Evolutionary conservation across 2,888 invertebrate genomes (phyloP).

Genomic region (Neoaliturus tenellus): DNA sequence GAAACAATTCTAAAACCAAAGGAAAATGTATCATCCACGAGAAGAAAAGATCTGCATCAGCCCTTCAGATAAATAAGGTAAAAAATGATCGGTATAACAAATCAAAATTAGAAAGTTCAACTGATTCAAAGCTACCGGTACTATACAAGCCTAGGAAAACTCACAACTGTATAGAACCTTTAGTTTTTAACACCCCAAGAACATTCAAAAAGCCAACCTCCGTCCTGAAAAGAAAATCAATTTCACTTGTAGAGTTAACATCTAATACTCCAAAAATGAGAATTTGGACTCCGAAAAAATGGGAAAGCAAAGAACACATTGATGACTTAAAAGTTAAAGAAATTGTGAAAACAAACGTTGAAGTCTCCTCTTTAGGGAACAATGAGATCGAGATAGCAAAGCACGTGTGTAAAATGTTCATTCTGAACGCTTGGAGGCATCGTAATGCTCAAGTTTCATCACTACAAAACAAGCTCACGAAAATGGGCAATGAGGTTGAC

Average conservation of each 20-base stretch:
- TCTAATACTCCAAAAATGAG: not conserved
- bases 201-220: not conserved
- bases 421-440: slow-evolving; percentile 7
- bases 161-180: not conserved
- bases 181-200: not conserved
- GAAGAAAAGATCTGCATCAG: not conserved
- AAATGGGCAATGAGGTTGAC: not conserved
- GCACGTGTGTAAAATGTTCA: slow-evolving; percentile 6
- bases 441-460: not conserved
- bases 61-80: not conserved
- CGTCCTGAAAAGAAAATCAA: not conserved
- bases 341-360: not conserved
- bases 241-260: not conserved
- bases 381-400: not conserved
- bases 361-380: not conserved
- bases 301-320: slow-evolving; percentile 4
- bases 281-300: not conserved
- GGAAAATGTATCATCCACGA: not conserved
- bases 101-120: not conserved
- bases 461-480: not conserved
- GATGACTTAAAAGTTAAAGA: not conserved
- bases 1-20: not conserved
- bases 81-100: not conserved
- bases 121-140: not conserved
- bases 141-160: not conserved